Base-by-base conservation (phyloP, 2,888 invertebrate genomes). In the Sesia bembeciformis region DNA sequence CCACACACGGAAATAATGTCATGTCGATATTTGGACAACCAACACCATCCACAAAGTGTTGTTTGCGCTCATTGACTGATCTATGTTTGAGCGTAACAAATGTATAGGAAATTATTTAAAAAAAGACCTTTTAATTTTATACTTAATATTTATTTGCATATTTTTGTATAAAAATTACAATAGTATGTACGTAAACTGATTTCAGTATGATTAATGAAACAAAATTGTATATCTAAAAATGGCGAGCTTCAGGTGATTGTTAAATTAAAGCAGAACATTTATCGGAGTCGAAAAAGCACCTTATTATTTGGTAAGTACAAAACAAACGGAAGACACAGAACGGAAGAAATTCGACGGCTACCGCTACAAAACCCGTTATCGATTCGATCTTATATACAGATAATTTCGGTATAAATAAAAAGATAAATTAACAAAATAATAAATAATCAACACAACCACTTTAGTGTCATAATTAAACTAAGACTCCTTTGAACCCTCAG, bases 121-220 rank as follows among this genome's bases (percentile, higher is more conserved):
- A 46, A 46, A 46, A 23, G 8, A 46, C 8, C 41, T 5, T 8
- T 8, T 8, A 46, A 46, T 8, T 8, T 46, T 46, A 46, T 46
- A 46, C 4, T 46, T 46, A 46, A 8, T 5, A n/a, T 46, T 46
- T 86, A 86, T 82, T 86, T 81, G 80, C 79, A 75, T 80, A 81
- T 76, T 84, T 83, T 87, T 85, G 85, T 89, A 89, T 87, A 88
- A 88, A 88, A 88, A 83, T 84, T 83, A 86, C 80, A 79, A 79
- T 84, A 7, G 23, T 38, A 80, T 77, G 75, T 84, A 84, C 78
- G 83, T 78, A 77, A 78, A 82, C 76, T 77, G 78, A 80, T 81
- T 78, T 74, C 72, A 78, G 74, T 74, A 78, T 68, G 70, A 72
- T 73, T 69, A 79, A 74, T 70, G 65, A 78, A 80, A 78, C 65